Evolutionary conservation across 2,888 invertebrate genomes (phyloP).

Genomic region (Mantis religiosa): DNA sequence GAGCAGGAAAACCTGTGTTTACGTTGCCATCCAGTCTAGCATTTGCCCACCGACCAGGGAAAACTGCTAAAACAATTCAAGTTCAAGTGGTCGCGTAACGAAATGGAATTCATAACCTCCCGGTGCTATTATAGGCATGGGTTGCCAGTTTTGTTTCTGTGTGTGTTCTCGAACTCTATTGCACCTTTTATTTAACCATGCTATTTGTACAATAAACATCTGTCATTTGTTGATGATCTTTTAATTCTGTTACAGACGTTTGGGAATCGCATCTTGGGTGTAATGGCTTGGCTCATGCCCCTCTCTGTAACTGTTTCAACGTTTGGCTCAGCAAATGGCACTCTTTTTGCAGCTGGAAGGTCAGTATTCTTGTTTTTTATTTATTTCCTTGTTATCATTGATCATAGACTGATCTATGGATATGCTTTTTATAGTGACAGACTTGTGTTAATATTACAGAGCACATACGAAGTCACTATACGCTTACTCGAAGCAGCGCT

Average conservation of each 20-base stretch:
- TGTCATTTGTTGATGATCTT: background rate
- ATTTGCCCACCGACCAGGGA: too few species aligned
- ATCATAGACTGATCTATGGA: background rate
- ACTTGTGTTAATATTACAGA: too few species aligned
- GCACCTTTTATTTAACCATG: background rate
- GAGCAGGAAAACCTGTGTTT: too few species aligned
- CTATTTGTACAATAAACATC: background rate
- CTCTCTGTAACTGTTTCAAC: conserved; percentile 88
- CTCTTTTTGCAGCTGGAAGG: conserved; percentile 88
- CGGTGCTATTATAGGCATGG: too few species aligned
- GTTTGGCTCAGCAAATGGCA: conserved; percentile 91
- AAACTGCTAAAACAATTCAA: too few species aligned
- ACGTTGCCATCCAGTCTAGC: too few species aligned
- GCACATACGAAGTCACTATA: too few species aligned
- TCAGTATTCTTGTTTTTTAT: conserved; percentile 37
- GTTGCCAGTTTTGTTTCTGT: background rate
- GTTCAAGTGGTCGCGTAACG: too few species aligned
- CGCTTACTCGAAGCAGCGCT: too few species aligned
- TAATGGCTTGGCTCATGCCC: conserved; percentile 90
- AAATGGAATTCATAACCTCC: too few species aligned
- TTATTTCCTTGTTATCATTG: background rate
- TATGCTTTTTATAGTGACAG: background rate
- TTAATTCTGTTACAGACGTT: conserved; percentile 57
- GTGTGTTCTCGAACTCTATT: background rate
- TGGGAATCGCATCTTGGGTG: conserved; percentile 80